A percentile compares a stretch with the other conserved stretches of the same genome.
These are phyloP conservation scores for Netelia melanura DNA, from an alignment of 2,888 invertebrate species.

Conservation along the genomic window DNA sequence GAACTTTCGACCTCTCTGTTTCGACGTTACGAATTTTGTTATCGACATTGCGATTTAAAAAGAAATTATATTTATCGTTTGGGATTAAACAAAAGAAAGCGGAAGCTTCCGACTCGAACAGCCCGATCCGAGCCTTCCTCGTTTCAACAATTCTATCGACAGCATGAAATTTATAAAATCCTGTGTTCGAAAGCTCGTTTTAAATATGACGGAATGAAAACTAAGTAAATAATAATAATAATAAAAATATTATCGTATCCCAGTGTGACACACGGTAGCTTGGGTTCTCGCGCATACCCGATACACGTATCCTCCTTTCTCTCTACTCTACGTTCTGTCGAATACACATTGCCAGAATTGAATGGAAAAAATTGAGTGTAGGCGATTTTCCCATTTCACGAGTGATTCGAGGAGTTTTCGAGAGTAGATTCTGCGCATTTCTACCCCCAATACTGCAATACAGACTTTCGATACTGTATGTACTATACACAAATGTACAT, in stretches of 20 bases:
- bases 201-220: not conserved
- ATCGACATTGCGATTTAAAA: no score
- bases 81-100: no score
- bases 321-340: conserved; percentile 39
- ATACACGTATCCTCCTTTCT: not conserved
- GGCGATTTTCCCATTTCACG: conserved; percentile 66
- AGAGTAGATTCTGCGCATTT: conserved; percentile 33
- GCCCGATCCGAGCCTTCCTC: no score
- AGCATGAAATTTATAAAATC: not conserved
- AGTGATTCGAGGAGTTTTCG: conserved; percentile 58
- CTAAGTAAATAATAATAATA: not conserved
- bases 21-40: no score
- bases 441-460: conserved; percentile 16
- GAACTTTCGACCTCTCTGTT: no score
- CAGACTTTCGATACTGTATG: conserved; percentile 9
- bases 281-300: not conserved
- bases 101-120: no score
- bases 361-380: conserved; percentile 62
- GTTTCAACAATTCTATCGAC: no score
- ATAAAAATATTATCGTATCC: not conserved
- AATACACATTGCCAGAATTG: conserved; percentile 48
- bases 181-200: not conserved
- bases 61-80: no score
- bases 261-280: not conserved
- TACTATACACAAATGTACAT: not conserved